These are phyloP conservation scores for Gymnocheta viridis DNA, from an alignment of 2,888 invertebrate species.

Conservation along the genomic window DNA sequence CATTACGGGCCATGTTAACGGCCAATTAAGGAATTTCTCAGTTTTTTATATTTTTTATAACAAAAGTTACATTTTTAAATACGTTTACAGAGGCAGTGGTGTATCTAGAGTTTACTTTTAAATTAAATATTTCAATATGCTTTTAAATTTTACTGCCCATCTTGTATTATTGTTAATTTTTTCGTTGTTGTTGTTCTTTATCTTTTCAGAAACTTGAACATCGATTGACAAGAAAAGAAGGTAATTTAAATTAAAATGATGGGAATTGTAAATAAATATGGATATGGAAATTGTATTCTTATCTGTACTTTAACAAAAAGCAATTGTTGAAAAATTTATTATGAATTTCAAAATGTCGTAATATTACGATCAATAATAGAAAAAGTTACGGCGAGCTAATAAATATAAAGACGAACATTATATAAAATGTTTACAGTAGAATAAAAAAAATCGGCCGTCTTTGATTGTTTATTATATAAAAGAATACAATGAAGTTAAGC, in stretches of 20 bases:
- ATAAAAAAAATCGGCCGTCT: neutral
- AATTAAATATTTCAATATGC: conserved; percentile 50
- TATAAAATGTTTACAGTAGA: conserved; percentile 19
- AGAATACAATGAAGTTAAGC: too few species aligned
- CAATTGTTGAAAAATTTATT: conserved; percentile 36
- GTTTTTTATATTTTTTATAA: neutral
- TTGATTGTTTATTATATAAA: too few species aligned
- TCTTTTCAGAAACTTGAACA: conserved; percentile 36
- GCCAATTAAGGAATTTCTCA: neutral
- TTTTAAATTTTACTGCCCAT: conserved; percentile 34
- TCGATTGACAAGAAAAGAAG: conserved; percentile 46
- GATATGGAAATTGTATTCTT: conserved; percentile 38
- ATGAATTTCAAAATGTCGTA: conserved; percentile 20
- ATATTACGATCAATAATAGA: conserved; percentile 15
- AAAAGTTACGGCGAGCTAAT: neutral
- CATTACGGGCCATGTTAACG: neutral
- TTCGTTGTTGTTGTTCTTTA: conserved; percentile 8
- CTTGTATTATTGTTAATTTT: conserved; percentile 11
- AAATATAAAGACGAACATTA: too few species aligned
- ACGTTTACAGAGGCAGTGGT: neutral
- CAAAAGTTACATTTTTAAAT: neutral
- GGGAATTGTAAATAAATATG: conserved; percentile 66
- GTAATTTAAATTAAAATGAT: conserved; percentile 66
- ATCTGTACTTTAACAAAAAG: conserved; percentile 9
- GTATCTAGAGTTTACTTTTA: conserved; percentile 26